Evolutionary conservation across 2,113 vertebrate genomes (phyloP).

Genomic region (Gracilinanus agilis): DNA sequence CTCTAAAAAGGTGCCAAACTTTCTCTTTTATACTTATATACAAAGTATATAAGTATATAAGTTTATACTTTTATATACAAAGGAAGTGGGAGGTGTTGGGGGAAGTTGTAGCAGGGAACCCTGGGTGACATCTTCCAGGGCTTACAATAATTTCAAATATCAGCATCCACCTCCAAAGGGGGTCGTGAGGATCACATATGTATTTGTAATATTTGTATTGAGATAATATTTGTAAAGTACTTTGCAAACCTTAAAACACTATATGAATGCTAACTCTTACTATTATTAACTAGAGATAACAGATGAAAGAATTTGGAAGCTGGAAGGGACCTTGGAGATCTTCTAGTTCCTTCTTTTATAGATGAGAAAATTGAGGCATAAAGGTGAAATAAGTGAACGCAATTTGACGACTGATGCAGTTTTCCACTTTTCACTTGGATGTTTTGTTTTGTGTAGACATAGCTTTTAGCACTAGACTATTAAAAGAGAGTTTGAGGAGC

Average conservation of each 20-base stretch:
- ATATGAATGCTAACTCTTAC: neutral
- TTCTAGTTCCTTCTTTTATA: neutral
- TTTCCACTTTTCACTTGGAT: neutral
- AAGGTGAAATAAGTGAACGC: neutral
- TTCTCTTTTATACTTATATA: no score
- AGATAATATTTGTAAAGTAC: neutral
- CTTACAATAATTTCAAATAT: no score
- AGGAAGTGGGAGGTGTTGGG: no score
- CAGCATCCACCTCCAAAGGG: neutral
- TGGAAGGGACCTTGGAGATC: neutral
- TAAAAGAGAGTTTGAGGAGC: neutral
- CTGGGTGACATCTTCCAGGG: no score
- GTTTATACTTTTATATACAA: no score
- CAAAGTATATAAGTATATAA: no score
- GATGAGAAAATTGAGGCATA: neutral
- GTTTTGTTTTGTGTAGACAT: neutral
- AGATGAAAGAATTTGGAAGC: neutral
- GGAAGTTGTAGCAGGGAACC: no score
- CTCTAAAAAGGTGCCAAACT: no score
- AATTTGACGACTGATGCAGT: neutral
- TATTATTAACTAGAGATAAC: neutral
- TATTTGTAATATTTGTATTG: no score
- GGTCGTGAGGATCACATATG: neutral
- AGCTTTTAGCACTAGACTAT: neutral
- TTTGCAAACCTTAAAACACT: neutral